phyloP scores from a whole-genome alignment of 1,140 invertebrate species.

The Penaeus chinensis region DNA sequence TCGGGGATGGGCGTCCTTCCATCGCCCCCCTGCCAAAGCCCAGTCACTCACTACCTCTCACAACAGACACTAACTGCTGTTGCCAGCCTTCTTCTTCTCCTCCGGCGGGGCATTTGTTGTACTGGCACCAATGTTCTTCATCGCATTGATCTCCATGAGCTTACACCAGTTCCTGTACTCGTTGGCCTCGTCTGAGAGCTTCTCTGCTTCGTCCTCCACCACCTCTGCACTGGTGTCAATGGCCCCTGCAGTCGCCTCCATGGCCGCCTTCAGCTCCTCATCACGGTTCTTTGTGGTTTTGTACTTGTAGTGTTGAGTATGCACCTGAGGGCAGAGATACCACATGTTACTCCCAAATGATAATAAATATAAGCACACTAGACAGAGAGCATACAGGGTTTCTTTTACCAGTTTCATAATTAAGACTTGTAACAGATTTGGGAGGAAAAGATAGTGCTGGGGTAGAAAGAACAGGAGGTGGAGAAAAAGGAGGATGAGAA shows the following conservation, averaged over 20 bases:
- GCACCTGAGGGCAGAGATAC: constrained; percentile 46
- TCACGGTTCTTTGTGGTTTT: constrained; percentile 62
- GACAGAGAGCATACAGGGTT: too few relatives aligned
- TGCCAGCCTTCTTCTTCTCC: constrained; percentile 48
- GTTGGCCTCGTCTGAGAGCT: constrained; percentile 63
- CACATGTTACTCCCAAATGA: too few relatives aligned
- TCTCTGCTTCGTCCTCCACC: constrained; percentile 54
- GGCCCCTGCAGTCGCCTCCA: constrained; percentile 58
- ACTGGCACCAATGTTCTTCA: constrained; percentile 61
- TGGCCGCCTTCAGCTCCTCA: constrained; percentile 61
- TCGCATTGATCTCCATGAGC: constrained; percentile 64
- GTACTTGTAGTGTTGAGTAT: constrained; percentile 64
- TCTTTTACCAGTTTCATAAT: too few relatives aligned
- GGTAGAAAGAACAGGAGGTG: too few relatives aligned
- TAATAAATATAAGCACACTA: too few relatives aligned
- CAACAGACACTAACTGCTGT: constrained; percentile 46
- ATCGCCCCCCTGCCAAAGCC: neutral
- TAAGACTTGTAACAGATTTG: too few relatives aligned
- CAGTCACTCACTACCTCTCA: constrained; percentile 6
- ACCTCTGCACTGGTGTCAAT: constrained; percentile 46
- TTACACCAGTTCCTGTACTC: constrained; percentile 64
- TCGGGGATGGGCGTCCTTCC: constrained; percentile 30
- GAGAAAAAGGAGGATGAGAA: too few relatives aligned
- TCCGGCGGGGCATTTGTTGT: constrained; percentile 34
- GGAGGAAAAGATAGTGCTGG: too few relatives aligned